Evolutionary conservation across 2,113 vertebrate species (phyloP).

Genomic region (Pheucticus melanocephalus): DNA sequence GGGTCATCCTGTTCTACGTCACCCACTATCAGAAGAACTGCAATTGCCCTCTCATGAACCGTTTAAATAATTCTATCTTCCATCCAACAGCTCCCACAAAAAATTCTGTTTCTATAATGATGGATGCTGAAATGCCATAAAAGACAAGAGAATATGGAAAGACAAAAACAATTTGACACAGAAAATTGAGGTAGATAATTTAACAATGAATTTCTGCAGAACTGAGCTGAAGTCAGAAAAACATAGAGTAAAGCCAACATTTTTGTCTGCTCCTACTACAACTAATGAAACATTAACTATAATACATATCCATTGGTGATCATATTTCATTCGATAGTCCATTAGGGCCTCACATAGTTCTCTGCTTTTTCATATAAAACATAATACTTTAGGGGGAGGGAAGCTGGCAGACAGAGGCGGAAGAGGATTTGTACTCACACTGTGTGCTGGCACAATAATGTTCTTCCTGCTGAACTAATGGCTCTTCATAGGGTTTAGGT

Average conservation of each 20-base stretch:
- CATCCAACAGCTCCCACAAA: not conserved
- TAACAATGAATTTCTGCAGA: not conserved
- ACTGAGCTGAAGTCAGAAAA: not conserved
- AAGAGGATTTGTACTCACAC: conserved; percentile 55
- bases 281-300: conserved; percentile 35
- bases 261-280: conserved; percentile 14
- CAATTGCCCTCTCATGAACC: not conserved
- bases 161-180: not conserved
- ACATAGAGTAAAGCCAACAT: not conserved
- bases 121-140: not conserved
- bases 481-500: conserved; percentile 53
- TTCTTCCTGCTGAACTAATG: conserved; percentile 61
- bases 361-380: conserved; percentile 40
- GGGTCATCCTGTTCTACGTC: not conserved
- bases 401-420: not conserved
- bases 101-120: not conserved
- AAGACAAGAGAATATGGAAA: not conserved
- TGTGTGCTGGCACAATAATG: conserved; percentile 55
- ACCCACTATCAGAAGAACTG: not conserved
- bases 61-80: not conserved
- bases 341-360: conserved; percentile 32
- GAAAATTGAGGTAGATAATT: not conserved
- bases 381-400: not conserved
- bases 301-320: conserved; percentile 17
- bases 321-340: conserved; percentile 48